Base-by-base conservation (phyloP, 1,140 invertebrate genomes). In the Atta texana region DNA sequence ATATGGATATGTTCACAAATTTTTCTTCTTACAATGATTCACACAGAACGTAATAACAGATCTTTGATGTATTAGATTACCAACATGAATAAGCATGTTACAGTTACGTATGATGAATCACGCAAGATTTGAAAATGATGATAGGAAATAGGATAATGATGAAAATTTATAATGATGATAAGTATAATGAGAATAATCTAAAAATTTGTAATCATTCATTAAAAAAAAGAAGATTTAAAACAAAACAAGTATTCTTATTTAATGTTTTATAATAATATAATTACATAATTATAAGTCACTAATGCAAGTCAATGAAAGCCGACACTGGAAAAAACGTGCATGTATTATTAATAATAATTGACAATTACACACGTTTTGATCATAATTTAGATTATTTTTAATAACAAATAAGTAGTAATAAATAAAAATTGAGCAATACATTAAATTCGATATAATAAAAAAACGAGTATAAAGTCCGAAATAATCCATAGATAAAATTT, bases 51-150 rank as follows among this genome's bases (percentile, higher is more conserved):
- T 68, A 68, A 68, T 68, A 24, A 21, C 18, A 49, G n/a, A 49
- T 21, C 63, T 18, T 8, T n/a, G n/a, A 68, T 39, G 10, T 39
- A 68, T 68, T 14, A 68, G 64, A 68, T 68, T 68, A n/a, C n/a
- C 44, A 21, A 14, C 44, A 8, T 71, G 44, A 71, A 16, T 71
- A 71, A 71, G 68, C 49, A 71, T n/a, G 21, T 31, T 71, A 53
- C 49, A 53, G 7, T 66, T 34, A 6, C 8, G 10, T 68, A 14
- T 3, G 18, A 66, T 4, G 49, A 51, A 14, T 4, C n/a, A 68
- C n/a, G 18, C 39, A 39, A 68, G 34, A 21, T 21, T 21, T 21
- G 31, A 34, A 34, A 34, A 34, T 34, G 31, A 31, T 31, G 31
- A 31, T 31, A 31, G 31, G 4, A 31, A 31, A 31, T 31, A n/a